Evolutionary conservation across 2,797 vertebrate species (phyloP).

Genomic region (Chromobotia macracanthus): DNA sequence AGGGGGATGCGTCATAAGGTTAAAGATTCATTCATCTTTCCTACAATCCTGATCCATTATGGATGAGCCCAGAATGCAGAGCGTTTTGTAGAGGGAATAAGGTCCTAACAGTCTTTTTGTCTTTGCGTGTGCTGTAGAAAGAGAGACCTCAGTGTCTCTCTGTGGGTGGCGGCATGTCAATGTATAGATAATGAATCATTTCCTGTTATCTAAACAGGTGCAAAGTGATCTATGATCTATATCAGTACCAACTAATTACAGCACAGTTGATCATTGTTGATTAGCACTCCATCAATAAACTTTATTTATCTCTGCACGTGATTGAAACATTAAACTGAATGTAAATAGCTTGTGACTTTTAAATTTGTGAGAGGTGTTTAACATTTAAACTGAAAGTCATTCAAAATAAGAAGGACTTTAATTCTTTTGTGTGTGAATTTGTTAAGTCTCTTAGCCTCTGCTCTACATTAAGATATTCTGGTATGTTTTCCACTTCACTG

Average conservation of each 20-base stretch:
- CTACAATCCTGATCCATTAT: slow-evolving; percentile 41
- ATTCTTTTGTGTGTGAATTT: slow-evolving; percentile 7
- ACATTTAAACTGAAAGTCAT: slow-evolving; percentile 31
- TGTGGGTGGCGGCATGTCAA: neutral
- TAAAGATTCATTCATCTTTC: slow-evolving; percentile 50
- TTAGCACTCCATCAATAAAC: slow-evolving; percentile 6
- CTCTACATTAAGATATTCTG: slow-evolving; percentile 9
- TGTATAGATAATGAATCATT: slow-evolving; percentile 6
- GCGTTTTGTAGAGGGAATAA: slow-evolving; percentile 29
- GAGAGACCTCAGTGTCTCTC: neutral
- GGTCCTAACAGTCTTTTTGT: neutral
- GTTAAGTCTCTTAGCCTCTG: neutral
- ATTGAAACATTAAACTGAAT: neutral
- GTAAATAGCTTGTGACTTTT: slow-evolving; percentile 8
- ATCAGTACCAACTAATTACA: slow-evolving; percentile 1
- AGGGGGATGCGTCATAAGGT: slow-evolving; percentile 40
- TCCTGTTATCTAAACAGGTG: slow-evolving; percentile 14
- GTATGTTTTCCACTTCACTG: slow-evolving; percentile 25
- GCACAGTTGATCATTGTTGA: neutral
- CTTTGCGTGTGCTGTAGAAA: neutral
- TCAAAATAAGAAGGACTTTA: slow-evolving; percentile 6
- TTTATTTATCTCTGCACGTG: neutral
- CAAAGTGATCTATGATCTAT: neutral
- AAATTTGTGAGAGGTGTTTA: slow-evolving; percentile 7
- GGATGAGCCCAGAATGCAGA: slow-evolving; percentile 36